Base-by-base conservation (phyloP, 2,113 vertebrate species). In the Fukomys damarensis region DNA sequence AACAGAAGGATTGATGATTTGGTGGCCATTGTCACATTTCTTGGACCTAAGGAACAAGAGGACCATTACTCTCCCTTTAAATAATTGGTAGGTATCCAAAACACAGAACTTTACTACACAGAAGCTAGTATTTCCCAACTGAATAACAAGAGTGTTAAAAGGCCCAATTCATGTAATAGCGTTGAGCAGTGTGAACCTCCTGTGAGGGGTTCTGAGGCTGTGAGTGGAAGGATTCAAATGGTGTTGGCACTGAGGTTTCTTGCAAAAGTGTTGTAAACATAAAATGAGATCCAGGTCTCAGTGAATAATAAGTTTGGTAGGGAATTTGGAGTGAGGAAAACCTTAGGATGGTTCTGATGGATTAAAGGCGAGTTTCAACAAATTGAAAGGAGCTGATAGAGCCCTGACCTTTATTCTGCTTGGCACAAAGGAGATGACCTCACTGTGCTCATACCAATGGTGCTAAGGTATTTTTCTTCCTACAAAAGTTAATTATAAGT, bases 351-450 rank as follows among this genome's bases (percentile, higher is more conserved):
- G 87, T 89, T 94, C 80, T 80, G 46, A 90, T 84, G 74, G 56
- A 97, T 96, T 72, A 72, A 97, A 98, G 86, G 70, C 61, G 96
- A 96, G 22, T 70, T 97, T 95, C 93, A 94, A n/a, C 85, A 59
- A 61, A n/a, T 74, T 79, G 88, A 52, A 22, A 93, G 81, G 93
- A 96, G 52, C 0, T 86, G 41, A 79, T 38, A 87, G 28, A 81
- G 16, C 19, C 49, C 82, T 95, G 5, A 94, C 77, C 32, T 94
- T 94, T 70, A 97, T 95, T 95, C 58, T 58, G 8, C 46, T 91
- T 68, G 87, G 35, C 22, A 74, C 56, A 66, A 90, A 82, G 90
- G 94, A 94, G 96, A 94, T 96, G 41, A 96, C 38, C 52, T 90
- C 92, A 92, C 22, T 59, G 7, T 65, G 58, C 88, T 94, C 97